Evolutionary conservation across 2,888 invertebrate genomes (phyloP), one percentile per base, ranked within the genome.

Genomic region (Brassicogethes aeneus): DNA sequence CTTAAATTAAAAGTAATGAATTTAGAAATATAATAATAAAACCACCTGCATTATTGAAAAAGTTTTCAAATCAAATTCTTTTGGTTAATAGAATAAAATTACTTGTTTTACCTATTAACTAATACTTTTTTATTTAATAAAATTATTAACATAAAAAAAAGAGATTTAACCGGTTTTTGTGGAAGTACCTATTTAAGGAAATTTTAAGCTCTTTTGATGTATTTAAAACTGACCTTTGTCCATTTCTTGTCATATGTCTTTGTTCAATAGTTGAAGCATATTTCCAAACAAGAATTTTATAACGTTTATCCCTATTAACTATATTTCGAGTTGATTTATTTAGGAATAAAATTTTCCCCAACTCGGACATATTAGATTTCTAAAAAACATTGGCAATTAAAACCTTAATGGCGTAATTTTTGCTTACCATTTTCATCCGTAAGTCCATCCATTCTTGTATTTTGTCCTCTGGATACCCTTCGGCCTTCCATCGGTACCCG

Each of bases 251-350:
- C 50, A 79, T 54, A 48, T 80, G 78, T 15, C 80, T 69, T 7
- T 65, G 66, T 58, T 76, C 71, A 37, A 81, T 65, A 50, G 70
- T 70, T 1, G 62, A 47, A 43, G 77, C 79, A 52, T 76, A 68
- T 55, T 75, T 74, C 79, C 80, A 81, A 34, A 80, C 64, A 23
- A 79, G 63, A 45, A 81, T 73, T 42, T 70, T 61, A 53, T 69
- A 75, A 2, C 53, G 66, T 48, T 56, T 65, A 13, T 64, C 30
- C 3, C 15, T 8, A 3, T 43, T 38, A 7, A 33, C 37, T n/a
- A 42, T 23, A 2, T 45, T 41, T 8, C 68, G 66, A 17, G 56
- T 51, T 17, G 51, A 51, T 43, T 68, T 64, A 3, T 62, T 56
- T 7, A 67, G 47, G 37, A 61, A 61, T 29, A 72, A 48, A 51